Base-by-base conservation (phyloP, 1,140 invertebrate species). In the Aphis craccivora region DNA sequence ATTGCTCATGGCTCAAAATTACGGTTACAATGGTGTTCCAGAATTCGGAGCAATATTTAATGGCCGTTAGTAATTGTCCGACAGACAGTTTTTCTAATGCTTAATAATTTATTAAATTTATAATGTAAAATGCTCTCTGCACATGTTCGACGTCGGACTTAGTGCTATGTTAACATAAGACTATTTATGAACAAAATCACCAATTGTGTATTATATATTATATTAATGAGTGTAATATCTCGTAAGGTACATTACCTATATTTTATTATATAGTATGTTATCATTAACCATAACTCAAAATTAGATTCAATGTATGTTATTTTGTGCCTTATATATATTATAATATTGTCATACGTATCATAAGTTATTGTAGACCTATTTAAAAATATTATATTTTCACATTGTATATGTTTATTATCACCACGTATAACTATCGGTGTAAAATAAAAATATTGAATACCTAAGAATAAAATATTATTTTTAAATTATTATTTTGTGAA, bases 1-100 rank as follows among this genome's bases (percentile, higher is more conserved):
- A 22, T 3, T 91, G 55, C 89, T 93, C 45, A 55, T 86, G 37
- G 48, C 90, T n/a, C 89, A 94, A 87, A 93, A 94, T 83, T 94
- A 94, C 90, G 94, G 94, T 30, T 94, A 67, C 87, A 93, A 93
- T 35, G 94, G 94, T n/a, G 94, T 83, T 23, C 93, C 88, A 9
- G 94, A 94, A 87, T 93, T 86, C 37, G 93, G 94, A 53, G 93
- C 94, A 37, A 90, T 93, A 45, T 60, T 94, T 23, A 94, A 94
- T 86, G 90, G 90, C n/a, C 88, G 94, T 35, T 93, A 89, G 35
- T 89, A 89, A 91, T 23, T 60, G 53, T 35, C 86, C 87, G 8
- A 35, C 43, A 25, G 5, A 87, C 43, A 48, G 84, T 48, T 48
- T 67, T 76, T 76, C 14, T 45, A 86, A n/a, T 30, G 37, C 37